Base-by-base conservation (phyloP, 2,113 vertebrate species). In the Rhinoderma darwinii region DNA sequence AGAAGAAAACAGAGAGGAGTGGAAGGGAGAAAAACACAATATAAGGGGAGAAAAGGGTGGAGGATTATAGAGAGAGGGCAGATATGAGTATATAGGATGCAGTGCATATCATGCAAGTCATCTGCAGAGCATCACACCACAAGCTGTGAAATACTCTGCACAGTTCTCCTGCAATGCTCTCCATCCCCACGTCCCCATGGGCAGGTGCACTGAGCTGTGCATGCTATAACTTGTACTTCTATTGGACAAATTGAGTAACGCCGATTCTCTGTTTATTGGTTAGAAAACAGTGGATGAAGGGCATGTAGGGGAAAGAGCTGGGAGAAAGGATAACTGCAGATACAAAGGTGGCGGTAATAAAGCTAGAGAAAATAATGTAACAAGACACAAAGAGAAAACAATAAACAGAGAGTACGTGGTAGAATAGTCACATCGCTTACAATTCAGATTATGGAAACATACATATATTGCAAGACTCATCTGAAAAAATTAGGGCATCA, bases 321-420 rank as follows among this genome's bases (percentile, higher is more conserved):
- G 17, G 17, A 27, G 20, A 66, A 30, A 50, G 25, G 22, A 37
- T 68, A 61, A 47, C 41, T 25, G 47, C n/a, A 35, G 68, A 1
- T 27, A 50, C 51, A 35, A 18, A 79, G 37, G 47, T 37, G 20
- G 20, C 20, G 7, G 72, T 22, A n/a, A 77, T 32, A 9, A 35
- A 41, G 77, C 66, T 17, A 12, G 27, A 22, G 37, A 44, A 66
- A 50, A 78, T 9, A 79, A 32, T 35, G 18, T 50, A 4, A 39
- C 56, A n/a, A n/a, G 25, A 68, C 47, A 72, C 37, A 70, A 35
- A 54, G 22, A 63, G 35, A 47, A 22, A 37, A 20, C 86, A 87
- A 87, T 87, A 87, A 87, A 87, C 68, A 87, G 78, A 87, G 85
- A 87, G 79, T 35, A 35, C 63, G 68, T 63, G 68, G 63, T 54